phyloP scores from a whole-genome alignment of 2,113 vertebrate genomes.

The Pitta sordida region DNA sequence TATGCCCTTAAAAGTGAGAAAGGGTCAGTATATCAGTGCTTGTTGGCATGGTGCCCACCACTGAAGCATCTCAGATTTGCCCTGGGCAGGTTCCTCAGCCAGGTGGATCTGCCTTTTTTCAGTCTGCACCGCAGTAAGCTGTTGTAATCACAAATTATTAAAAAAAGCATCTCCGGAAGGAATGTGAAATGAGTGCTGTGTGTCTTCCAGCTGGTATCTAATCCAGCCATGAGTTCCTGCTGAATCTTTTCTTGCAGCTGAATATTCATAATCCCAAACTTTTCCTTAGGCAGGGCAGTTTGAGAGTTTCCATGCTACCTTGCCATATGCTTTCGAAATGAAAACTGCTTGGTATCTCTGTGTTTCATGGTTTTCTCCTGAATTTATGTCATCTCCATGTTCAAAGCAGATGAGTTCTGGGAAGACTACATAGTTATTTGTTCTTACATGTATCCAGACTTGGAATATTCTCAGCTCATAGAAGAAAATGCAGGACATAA shows the following conservation, averaged over 20 bases:
- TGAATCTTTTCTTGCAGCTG: neutral
- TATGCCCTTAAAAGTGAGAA: accelerated
- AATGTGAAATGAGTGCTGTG: neutral
- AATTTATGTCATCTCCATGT: neutral
- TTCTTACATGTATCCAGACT: neutral
- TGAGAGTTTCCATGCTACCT: neutral
- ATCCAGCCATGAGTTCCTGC: neutral
- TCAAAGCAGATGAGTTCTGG: neutral
- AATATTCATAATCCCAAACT: neutral
- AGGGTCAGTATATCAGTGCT: neutral
- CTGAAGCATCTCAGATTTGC: neutral
- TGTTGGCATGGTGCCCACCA: neutral
- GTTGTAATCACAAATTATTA: neutral
- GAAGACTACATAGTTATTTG: neutral
- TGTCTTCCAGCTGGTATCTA: neutral
- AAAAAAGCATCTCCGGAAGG: neutral
- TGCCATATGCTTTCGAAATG: neutral
- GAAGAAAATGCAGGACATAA: neutral
- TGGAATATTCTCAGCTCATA: neutral
- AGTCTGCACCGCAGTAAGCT: neutral
- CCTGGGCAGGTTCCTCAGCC: neutral
- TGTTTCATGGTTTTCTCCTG: neutral
- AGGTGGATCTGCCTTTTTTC: neutral
- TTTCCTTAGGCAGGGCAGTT: neutral
- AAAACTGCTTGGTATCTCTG: neutral